A percentile compares a stretch with the other conserved stretches of the same genome.
These are phyloP conservation scores for Sphaerophoria taeniata DNA, from an alignment of 2,888 invertebrate genomes.

Conservation along the genomic window DNA sequence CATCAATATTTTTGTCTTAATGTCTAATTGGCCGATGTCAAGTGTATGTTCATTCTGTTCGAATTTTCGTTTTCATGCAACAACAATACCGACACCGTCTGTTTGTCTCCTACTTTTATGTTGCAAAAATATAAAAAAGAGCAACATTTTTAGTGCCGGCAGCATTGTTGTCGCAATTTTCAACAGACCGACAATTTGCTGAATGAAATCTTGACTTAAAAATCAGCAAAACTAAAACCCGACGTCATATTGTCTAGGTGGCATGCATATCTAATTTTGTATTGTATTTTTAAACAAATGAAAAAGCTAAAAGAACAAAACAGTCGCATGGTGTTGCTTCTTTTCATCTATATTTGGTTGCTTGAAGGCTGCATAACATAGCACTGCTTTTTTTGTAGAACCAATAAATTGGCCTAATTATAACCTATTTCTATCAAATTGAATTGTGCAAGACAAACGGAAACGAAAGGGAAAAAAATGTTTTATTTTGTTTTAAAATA, in stretches of 20 bases:
- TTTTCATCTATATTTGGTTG: background rate
- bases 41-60: background rate
- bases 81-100: background rate
- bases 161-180: conserved; percentile 55
- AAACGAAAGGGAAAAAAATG: conserved; percentile 65
- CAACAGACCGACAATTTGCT: conserved; percentile 34
- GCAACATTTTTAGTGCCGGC: conserved; percentile 27
- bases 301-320: background rate
- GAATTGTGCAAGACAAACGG: conserved; percentile 52
- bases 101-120: background rate
- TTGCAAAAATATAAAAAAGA: background rate
- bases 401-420: background rate
- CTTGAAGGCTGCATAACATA: too few species aligned
- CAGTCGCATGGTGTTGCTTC: background rate
- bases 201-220: conserved; percentile 55
- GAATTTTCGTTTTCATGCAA: conserved; percentile 24
- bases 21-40: background rate
- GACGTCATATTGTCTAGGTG: conserved; percentile 70
- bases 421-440: conserved; percentile 4
- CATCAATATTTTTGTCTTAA: too few species aligned
- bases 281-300: conserved; percentile 33
- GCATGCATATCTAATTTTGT: conserved; percentile 56
- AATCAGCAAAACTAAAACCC: conserved; percentile 48
- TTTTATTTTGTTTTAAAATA: conserved; percentile 19
- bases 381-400: background rate